phyloP scores from a whole-genome alignment of 2,888 invertebrate species.

The Boloria selene region DNA sequence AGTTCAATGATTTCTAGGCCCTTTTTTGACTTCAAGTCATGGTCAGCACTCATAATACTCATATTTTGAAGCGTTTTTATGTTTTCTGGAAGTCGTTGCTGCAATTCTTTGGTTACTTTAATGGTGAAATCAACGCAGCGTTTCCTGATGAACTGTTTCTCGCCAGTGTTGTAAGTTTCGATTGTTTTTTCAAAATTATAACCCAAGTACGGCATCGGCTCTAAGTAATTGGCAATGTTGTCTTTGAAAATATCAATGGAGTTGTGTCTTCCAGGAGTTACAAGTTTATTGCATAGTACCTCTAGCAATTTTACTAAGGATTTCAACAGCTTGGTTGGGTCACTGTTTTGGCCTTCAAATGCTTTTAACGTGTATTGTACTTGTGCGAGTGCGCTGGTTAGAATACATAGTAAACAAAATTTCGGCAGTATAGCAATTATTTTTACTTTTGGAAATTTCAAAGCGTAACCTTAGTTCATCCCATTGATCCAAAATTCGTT shows the following conservation, averaged over 20 bases:
- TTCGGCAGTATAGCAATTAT: conserved; percentile 7
- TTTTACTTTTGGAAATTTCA: neutral
- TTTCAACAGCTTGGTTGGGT: conserved; percentile 3
- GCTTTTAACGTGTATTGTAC: conserved; percentile 9
- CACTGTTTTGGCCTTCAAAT: conserved; percentile 11
- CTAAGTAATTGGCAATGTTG: too few species aligned
- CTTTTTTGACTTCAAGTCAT: neutral
- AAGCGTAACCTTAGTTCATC: neutral
- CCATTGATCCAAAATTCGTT: neutral
- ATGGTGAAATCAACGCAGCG: conserved; percentile 30
- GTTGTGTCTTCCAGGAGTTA: neutral
- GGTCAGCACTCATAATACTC: neutral
- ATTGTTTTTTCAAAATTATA: too few species aligned
- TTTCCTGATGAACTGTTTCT: conserved; percentile 18
- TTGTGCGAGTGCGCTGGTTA: conserved; percentile 4
- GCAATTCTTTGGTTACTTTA: conserved; percentile 32
- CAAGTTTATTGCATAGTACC: neutral
- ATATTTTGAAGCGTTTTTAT: conserved; percentile 16
- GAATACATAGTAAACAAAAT: neutral
- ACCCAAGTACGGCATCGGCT: too few species aligned
- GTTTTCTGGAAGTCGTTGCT: conserved; percentile 30
- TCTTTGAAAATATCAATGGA: conserved; percentile 3
- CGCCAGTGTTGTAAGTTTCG: neutral
- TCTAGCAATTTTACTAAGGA: conserved; percentile 5
- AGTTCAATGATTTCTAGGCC: neutral